Conservation (phyloP, 2,797 vertebrate species). For the Anguilla obscura region DNA sequence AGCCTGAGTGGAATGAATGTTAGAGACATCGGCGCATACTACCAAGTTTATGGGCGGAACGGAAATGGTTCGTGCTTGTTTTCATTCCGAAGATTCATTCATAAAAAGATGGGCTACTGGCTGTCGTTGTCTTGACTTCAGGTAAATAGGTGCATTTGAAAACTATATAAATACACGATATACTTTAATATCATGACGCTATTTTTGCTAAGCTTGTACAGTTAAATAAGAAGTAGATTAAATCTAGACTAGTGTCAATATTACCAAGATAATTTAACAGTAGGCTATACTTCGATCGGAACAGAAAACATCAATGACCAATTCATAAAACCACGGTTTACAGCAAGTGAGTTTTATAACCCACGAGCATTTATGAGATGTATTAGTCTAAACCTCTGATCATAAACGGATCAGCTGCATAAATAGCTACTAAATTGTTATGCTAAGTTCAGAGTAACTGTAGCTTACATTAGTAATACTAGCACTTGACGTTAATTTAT, state of each 20-base stretch:
- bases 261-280: background rate
- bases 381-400: no score
- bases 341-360: no score
- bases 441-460: no score
- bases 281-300: background rate
- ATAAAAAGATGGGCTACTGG: no score
- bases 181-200: background rate
- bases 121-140: background rate
- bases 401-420: no score
- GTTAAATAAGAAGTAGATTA: background rate
- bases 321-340: background rate
- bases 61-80: conserved; percentile 57
- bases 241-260: background rate
- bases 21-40: background rate
- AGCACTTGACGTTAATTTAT: no score
- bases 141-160: background rate
- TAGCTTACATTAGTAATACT: no score
- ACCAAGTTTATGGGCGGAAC: conserved; percentile 47
- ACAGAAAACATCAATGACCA: background rate
- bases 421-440: no score
- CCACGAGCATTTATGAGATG: no score
- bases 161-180: background rate
- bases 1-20: background rate
- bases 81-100: conserved; percentile 47
- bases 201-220: background rate